phyloP scores from a whole-genome alignment of 1,140 invertebrate species.

The Papilio dardanus region DNA sequence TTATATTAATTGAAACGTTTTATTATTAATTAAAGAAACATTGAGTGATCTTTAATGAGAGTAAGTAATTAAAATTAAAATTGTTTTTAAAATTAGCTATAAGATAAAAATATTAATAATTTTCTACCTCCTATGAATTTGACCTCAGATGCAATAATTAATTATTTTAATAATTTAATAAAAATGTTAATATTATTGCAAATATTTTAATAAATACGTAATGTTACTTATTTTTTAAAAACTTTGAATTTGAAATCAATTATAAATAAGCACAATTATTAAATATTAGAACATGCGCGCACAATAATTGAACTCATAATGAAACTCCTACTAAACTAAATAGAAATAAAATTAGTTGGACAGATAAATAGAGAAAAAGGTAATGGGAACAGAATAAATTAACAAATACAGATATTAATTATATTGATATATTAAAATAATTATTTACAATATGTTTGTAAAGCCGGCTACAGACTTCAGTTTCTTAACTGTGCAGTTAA shows the following conservation, averaged over 20 bases:
- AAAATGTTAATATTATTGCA: no score
- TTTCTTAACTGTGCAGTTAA: no score
- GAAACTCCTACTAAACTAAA: not conserved
- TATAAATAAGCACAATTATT: not conserved
- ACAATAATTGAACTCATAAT: not conserved
- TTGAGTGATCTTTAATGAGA: not conserved
- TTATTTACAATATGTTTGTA: no score
- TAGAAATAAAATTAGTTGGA: not conserved
- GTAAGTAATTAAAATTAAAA: constrained; percentile 48
- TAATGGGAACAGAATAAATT: not conserved
- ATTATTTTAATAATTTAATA: not conserved
- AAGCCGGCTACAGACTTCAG: no score
- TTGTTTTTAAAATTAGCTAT: constrained; percentile 42
- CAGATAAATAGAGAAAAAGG: not conserved
- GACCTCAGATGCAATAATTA: not conserved
- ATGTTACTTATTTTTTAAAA: not conserved
- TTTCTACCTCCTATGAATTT: not conserved
- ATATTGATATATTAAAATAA: not conserved
- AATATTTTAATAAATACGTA: no score
- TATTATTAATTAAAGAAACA: not conserved
- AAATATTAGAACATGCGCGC: not conserved
- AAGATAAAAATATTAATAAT: not conserved
- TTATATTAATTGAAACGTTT: not conserved
- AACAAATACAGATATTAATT: not conserved
- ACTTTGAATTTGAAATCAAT: not conserved